phyloP scores from a whole-genome alignment of 1,140 invertebrate species.

The Goniozus legneri region DNA sequence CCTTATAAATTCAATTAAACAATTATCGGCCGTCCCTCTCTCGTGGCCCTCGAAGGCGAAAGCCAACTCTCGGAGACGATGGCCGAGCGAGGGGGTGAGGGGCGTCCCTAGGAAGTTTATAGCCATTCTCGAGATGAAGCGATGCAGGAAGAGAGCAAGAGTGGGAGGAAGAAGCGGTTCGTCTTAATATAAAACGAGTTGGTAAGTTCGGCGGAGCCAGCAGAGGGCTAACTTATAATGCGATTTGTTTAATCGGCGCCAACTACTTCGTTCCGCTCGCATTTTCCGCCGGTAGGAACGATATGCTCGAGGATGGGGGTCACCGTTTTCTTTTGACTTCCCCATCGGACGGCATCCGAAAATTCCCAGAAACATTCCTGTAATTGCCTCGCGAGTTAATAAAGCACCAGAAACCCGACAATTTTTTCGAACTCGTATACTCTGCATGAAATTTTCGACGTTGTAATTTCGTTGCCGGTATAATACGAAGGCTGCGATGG shows the following conservation, averaged over 20 bases:
- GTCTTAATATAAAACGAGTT: slow-evolving; percentile 53
- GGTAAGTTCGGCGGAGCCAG: slow-evolving; percentile 44
- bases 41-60: neutral
- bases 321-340: no score
- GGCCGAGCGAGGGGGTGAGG: slow-evolving; percentile 3
- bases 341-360: no score
- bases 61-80: neutral
- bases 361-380: no score
- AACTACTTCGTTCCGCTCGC: slow-evolving; percentile 46
- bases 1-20: slow-evolving; percentile 52
- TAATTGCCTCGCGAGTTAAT: no score
- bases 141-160: neutral
- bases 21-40: slow-evolving; percentile 32
- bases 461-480: no score
- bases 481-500: no score
- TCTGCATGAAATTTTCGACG: no score
- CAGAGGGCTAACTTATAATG: slow-evolving; percentile 54
- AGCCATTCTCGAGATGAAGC: slow-evolving; percentile 43
- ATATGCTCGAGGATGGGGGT: no score
- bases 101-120: slow-evolving; percentile 45
- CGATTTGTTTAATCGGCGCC: slow-evolving; percentile 55
- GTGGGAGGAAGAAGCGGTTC: slow-evolving; percentile 31
- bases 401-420: no score
- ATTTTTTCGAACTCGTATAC: no score
- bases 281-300: no score